phyloP scores from a whole-genome alignment of 1,140 invertebrate species.

The Yoshiicerus persimilis region DNA sequence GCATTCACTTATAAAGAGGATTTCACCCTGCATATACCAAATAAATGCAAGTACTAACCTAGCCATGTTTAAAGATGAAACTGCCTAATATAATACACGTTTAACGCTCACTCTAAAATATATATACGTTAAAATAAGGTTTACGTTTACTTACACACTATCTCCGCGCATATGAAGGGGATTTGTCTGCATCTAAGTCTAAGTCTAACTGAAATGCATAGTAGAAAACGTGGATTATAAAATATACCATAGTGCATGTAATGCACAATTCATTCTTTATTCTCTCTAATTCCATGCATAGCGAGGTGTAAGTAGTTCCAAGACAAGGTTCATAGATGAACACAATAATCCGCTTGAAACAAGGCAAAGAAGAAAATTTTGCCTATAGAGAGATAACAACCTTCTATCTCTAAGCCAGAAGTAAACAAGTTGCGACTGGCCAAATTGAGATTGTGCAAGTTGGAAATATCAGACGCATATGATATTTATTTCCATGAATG shows the following conservation, averaged over 20 bases:
- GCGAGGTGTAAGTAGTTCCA: too few species aligned
- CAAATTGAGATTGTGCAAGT: neutral
- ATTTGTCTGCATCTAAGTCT: neutral
- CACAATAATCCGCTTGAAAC: neutral
- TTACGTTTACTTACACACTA: neutral
- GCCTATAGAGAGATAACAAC: neutral
- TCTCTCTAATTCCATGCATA: too few species aligned
- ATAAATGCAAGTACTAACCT: neutral
- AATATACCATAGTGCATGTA: neutral
- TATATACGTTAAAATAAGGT: too few species aligned
- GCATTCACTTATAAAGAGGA: neutral
- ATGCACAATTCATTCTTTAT: neutral
- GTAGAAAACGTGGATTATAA: neutral
- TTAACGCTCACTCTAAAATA: neutral
- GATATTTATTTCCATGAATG: neutral
- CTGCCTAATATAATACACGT: neutral
- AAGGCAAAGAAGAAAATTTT: neutral
- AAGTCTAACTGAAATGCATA: neutral
- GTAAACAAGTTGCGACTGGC: neutral
- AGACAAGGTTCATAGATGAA: neutral
- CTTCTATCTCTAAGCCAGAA: too few species aligned
- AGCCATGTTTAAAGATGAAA: neutral
- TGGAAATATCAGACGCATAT: neutral
- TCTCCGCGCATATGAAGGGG: neutral
- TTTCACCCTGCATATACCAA: neutral